phyloP scores from a whole-genome alignment of 2,113 vertebrate genomes.

The Copsychus sechellarum region DNA sequence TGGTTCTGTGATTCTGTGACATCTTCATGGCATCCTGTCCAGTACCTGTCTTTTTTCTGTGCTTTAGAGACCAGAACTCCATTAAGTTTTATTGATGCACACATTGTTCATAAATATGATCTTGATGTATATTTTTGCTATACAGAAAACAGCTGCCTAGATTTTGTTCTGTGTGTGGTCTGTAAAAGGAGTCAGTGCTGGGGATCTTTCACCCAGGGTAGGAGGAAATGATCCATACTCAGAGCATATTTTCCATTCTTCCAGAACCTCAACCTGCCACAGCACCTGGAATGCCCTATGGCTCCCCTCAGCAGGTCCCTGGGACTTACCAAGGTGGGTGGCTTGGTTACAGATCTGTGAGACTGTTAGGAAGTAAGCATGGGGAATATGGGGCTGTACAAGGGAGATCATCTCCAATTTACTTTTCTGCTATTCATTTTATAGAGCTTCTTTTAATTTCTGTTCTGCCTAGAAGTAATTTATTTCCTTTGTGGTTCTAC shows the following conservation, averaged over 20 bases:
- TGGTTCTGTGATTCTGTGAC: neutral
- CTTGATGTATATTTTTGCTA: neutral
- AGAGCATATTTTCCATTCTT: neutral
- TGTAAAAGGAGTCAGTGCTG: neutral
- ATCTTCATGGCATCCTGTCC: neutral
- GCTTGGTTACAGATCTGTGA: neutral
- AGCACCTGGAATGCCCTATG: neutral
- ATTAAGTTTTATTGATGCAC: neutral
- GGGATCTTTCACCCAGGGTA: neutral
- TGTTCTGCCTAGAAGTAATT: neutral
- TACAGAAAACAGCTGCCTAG: neutral
- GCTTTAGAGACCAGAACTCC: neutral
- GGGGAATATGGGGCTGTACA: neutral
- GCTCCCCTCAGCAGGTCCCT: neutral
- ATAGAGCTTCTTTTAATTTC: neutral
- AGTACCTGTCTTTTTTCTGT: neutral
- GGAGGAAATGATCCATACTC: neutral
- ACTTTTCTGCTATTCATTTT: neutral
- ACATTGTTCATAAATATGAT: accelerated
- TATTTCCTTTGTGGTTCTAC: neutral
- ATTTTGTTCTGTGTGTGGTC: neutral
- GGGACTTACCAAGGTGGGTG: slow-evolving; percentile 38
- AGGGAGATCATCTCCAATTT: neutral
- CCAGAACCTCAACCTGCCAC: neutral
- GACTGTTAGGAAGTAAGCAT: neutral